phyloP scores from a whole-genome alignment of 2,888 invertebrate species.

The Tinea trinotella region DNA sequence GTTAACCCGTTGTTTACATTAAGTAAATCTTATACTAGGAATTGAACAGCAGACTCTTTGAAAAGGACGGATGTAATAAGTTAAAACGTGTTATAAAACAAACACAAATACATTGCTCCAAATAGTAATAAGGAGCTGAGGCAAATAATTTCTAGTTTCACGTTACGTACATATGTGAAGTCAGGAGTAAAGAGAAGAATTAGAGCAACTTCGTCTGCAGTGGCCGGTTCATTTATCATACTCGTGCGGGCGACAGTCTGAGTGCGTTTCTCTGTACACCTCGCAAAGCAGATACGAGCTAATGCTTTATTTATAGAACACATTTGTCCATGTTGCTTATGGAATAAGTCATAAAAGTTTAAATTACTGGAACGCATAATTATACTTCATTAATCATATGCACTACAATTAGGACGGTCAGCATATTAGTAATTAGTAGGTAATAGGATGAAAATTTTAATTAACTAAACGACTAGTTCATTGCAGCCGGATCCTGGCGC shows the following conservation, averaged over 20 bases:
- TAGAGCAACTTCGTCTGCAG: conserved; percentile 35
- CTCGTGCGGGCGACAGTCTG: conserved; percentile 41
- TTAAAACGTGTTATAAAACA: background rate
- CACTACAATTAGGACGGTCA: background rate
- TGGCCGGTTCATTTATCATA: conserved; percentile 55
- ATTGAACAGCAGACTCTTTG: no score
- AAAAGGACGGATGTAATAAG: background rate
- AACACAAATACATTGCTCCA: background rate
- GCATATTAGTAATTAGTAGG: background rate
- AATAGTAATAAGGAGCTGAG: no score
- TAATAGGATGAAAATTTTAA: no score
- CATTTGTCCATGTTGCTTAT: background rate
- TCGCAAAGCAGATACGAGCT: conserved; percentile 26
- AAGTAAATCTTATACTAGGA: no score
- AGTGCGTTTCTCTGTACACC: conserved; percentile 58
- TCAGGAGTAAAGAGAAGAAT: conserved; percentile 43
- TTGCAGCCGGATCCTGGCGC: background rate
- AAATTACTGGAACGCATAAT: no score
- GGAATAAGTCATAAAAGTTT: background rate
- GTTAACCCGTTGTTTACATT: no score
- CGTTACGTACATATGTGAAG: background rate
- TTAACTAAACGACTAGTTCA: background rate
- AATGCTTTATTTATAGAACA: conserved; percentile 40
- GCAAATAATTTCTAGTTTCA: background rate
- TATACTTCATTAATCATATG: background rate